Evolutionary conservation across 1,140 invertebrate species (phyloP).

Genomic region (Trachymyrmex cornetzi): DNA sequence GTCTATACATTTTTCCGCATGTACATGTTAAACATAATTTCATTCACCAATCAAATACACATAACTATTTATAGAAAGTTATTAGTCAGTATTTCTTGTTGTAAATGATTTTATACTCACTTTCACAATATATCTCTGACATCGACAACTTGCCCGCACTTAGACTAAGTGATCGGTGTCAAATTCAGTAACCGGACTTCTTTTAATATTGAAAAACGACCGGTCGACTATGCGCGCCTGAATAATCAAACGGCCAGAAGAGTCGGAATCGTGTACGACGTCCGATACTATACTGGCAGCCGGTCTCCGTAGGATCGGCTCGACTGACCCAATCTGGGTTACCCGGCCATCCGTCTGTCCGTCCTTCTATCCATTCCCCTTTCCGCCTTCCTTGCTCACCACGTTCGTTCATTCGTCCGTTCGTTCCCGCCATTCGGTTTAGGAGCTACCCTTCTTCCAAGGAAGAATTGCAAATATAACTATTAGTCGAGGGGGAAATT

Average conservation of each 20-base stretch:
- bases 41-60: neutral
- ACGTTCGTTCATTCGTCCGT: slow-evolving; percentile 81
- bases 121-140: slow-evolving; percentile 52
- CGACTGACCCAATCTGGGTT: slow-evolving; percentile 86
- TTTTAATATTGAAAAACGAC: slow-evolving; percentile 12
- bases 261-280: slow-evolving; percentile 79
- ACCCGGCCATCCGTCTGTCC: slow-evolving; percentile 86
- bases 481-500: slow-evolving; percentile 1
- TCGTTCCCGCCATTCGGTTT: slow-evolving; percentile 73
- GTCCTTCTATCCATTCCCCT: slow-evolving; percentile 76
- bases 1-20: neutral
- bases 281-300: slow-evolving; percentile 83
- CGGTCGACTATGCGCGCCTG: neutral
- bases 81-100: no score
- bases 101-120: slow-evolving; percentile 48
- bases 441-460: slow-evolving; percentile 55
- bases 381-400: slow-evolving; percentile 70
- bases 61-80: neutral
- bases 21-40: neutral
- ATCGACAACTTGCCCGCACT: slow-evolving; percentile 36
- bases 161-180: neutral
- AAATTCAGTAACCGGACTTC: neutral
- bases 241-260: slow-evolving; percentile 39
- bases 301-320: slow-evolving; percentile 79
- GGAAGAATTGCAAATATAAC: neutral